Base-by-base conservation (phyloP, 2,888 invertebrate species). In the Willowsia nigromaculata region DNA sequence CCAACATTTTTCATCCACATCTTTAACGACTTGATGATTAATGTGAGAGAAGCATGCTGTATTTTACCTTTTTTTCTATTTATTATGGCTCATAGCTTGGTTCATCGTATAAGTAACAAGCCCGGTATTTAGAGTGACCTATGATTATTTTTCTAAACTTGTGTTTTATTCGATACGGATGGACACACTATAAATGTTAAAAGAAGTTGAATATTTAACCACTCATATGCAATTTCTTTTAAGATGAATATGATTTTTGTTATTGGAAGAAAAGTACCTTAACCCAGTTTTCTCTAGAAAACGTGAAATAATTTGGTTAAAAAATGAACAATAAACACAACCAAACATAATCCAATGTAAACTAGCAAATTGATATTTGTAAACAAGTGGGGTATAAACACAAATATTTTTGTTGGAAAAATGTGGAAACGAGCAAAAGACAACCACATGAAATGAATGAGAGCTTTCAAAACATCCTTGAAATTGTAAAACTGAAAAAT, bases 1-100 rank as follows among this genome's bases (percentile, higher is more conserved):
- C 74, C 85, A 76, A 56, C 76, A 85, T 85, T 76, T 85, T 85
- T 85, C 76, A 76, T 85, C n/a, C 1, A 11, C 27, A 33, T 62
- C n/a, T 62, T 59, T 40, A 13, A 7, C n/a, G n/a, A 13, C 9
- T 47, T 56, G 15, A 62, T 30, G 27, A 30, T 62, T 27, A 62
- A 62, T 62, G 62, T 62, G 62, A 3, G 13, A 2, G 13, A 18
- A 11, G 5, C 22, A 25, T 25, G 7, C 22, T 53, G 33, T 15
- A 27, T 78, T 5, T 53, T 30, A n/a, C 37, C 27, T 18, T 5
- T 30, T n/a, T 80, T 56, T 33, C 40, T n/a, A n/a, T n/a, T 43
- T 25, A 15, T 22, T 25, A 22, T 37, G 53, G 22, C 37, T 33
- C 37, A 68, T 43, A 22, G 40, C 3, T 27, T 62, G 30, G 2